phyloP scores from a whole-genome alignment of 1,140 invertebrate genomes.

The Akabosia matsudoensis region DNA sequence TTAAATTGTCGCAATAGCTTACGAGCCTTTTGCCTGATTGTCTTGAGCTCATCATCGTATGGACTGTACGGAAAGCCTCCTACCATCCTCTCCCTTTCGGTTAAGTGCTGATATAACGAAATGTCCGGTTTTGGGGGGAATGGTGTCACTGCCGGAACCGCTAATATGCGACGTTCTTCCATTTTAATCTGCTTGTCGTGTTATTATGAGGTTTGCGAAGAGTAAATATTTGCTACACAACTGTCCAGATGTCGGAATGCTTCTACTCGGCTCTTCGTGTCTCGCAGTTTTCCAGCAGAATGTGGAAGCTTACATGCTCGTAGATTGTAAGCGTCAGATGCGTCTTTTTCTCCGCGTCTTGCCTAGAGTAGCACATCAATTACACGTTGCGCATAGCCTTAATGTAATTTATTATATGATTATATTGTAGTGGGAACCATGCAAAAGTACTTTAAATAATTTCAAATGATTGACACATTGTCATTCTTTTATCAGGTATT shows the following conservation, averaged over 20 bases:
- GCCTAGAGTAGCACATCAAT: too few species aligned
- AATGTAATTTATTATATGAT: too few species aligned
- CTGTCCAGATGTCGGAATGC: neutral
- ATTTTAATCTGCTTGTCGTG: too few species aligned
- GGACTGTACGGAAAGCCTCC: constrained; percentile 39
- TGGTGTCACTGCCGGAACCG: neutral
- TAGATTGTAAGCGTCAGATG: too few species aligned
- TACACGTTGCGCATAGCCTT: too few species aligned
- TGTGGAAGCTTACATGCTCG: too few species aligned
- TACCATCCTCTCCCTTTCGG: constrained; percentile 39
- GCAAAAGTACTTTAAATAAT: too few species aligned
- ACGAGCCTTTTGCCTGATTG: neutral
- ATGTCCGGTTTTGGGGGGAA: constrained; percentile 9
- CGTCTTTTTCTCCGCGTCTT: too few species aligned
- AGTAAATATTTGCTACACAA: neutral
- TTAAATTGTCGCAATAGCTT: constrained; percentile 27
- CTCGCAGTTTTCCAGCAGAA: neutral
- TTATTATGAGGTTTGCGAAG: neutral
- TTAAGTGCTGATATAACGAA: constrained; percentile 35
- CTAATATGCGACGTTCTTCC: neutral
- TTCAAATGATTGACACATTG: too few species aligned
- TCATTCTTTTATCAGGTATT: too few species aligned
- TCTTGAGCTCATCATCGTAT: constrained; percentile 17
- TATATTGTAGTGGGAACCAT: too few species aligned
- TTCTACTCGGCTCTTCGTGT: neutral